Percentiles rank a stretch among this genome's conserved stretches.
Evolutionary conservation across 2,113 vertebrate genomes (phyloP).

Genomic region (Promerops cafer): DNA sequence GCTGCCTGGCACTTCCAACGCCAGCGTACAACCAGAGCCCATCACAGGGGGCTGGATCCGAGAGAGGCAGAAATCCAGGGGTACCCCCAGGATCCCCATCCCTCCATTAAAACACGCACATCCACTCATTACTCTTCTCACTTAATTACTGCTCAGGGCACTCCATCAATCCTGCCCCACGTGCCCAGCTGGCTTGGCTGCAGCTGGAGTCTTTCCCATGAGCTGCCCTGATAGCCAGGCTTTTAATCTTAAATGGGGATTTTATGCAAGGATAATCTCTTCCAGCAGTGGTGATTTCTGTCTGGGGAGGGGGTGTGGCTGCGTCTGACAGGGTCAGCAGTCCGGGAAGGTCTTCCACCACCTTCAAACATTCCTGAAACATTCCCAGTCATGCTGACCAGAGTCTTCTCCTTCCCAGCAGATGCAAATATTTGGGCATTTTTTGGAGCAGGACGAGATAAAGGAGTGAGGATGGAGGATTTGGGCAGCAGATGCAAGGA

Average conservation of each 20-base stretch:
- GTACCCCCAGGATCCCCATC: not conserved
- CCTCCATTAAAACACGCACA: not conserved
- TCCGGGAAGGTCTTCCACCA: not conserved
- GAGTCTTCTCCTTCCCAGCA: not conserved
- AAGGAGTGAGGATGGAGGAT: not conserved
- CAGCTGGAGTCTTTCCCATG: accelerated
- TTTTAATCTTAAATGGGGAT: not conserved
- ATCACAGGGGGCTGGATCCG: accelerated
- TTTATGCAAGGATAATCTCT: not conserved
- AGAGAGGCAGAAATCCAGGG: not conserved
- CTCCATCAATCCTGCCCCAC: not conserved
- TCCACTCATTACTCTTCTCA: not conserved
- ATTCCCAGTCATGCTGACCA: not conserved
- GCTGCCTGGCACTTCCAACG: accelerated
- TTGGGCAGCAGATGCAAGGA: not conserved
- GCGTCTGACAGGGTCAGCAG: not conserved
- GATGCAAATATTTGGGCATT: not conserved
- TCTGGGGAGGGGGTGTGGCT: not conserved
- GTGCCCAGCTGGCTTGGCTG: accelerated
- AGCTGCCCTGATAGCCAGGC: not conserved
- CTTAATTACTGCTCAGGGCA: not conserved
- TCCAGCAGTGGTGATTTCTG: not conserved
- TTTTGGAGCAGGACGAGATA: not conserved
- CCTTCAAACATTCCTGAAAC: not conserved
- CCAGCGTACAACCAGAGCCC: not conserved